phyloP scores from a whole-genome alignment of 2,888 invertebrate species.

The Caenorhabditis sinica region DNA sequence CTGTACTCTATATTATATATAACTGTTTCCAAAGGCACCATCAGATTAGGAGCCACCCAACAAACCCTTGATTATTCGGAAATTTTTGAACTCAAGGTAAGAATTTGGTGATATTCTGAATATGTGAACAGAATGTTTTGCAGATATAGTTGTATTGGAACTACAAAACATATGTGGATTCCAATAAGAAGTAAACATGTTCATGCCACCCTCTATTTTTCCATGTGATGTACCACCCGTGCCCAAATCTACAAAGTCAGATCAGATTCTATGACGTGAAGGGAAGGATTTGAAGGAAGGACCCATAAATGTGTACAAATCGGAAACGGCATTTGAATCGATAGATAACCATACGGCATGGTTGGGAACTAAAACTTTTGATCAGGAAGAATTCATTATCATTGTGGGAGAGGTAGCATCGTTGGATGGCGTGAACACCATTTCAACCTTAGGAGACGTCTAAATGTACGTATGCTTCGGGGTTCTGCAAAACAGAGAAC shows the following conservation, averaged over 20 bases:
- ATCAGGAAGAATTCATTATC: neutral
- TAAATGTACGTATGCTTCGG: neutral
- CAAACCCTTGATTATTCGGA: too few species aligned
- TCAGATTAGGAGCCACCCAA: too few species aligned
- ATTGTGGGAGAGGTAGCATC: neutral
- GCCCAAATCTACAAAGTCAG: neutral
- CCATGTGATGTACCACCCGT: neutral
- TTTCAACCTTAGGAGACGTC: neutral
- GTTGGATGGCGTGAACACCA: neutral
- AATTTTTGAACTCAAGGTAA: too few species aligned
- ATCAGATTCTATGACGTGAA: too few species aligned
- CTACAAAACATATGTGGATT: constrained; percentile 21
- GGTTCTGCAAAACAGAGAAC: neutral
- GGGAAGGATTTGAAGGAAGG: too few species aligned
- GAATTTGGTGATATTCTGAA: too few species aligned
- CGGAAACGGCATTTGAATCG: neutral
- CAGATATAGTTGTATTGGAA: too few species aligned
- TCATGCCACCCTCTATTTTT: neutral
- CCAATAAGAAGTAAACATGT: constrained; percentile 6
- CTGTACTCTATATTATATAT: too few species aligned
- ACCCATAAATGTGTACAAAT: neutral
- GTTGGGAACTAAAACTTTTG: neutral
- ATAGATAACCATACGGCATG: neutral
- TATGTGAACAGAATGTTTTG: too few species aligned
- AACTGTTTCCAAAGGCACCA: too few species aligned